Conservation (phyloP, 2,797 vertebrate genomes). For the Loris lydekkerianus region DNA sequence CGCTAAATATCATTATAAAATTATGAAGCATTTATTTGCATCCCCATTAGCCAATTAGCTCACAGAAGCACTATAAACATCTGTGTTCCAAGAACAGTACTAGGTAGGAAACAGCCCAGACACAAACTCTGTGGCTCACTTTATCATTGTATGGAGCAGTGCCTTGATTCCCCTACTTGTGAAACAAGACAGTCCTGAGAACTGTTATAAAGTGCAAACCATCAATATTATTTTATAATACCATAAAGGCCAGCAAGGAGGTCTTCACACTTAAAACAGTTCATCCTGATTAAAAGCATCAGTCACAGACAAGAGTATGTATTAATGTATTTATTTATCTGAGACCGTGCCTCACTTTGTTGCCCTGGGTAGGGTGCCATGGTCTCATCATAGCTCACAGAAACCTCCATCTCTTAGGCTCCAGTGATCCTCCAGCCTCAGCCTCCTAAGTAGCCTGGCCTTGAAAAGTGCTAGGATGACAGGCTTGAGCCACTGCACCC, state of each 20-base stretch:
- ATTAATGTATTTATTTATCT: too few relatives aligned
- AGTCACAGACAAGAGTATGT: too few relatives aligned
- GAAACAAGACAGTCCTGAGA: conserved; percentile 16
- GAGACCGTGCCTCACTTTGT: too few relatives aligned
- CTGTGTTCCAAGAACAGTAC: background rate
- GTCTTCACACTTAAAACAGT: background rate
- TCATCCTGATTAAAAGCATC: conserved; percentile 39
- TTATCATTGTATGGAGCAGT: background rate
- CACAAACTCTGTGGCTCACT: background rate
- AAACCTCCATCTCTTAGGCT: too few relatives aligned
- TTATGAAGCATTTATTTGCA: background rate
- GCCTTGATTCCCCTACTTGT: conserved; percentile 52
- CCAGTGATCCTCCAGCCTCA: too few relatives aligned
- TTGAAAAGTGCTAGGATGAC: too few relatives aligned
- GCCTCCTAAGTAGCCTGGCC: too few relatives aligned
- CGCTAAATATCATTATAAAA: conserved; percentile 38
- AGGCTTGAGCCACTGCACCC: too few relatives aligned
- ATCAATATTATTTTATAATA: background rate
- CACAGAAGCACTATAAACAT: conserved; percentile 6
- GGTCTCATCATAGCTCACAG: too few relatives aligned
- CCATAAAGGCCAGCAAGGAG: background rate
- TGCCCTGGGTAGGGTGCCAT: too few relatives aligned
- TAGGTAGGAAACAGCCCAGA: background rate
- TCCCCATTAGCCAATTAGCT: conserved; percentile 37
- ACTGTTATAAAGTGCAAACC: background rate